A percentile compares a stretch with the other conserved stretches of the same genome.
These are phyloP conservation scores for Sphyrna mokarran DNA, from an alignment of 2,113 vertebrate species.

Conservation along the genomic window DNA sequence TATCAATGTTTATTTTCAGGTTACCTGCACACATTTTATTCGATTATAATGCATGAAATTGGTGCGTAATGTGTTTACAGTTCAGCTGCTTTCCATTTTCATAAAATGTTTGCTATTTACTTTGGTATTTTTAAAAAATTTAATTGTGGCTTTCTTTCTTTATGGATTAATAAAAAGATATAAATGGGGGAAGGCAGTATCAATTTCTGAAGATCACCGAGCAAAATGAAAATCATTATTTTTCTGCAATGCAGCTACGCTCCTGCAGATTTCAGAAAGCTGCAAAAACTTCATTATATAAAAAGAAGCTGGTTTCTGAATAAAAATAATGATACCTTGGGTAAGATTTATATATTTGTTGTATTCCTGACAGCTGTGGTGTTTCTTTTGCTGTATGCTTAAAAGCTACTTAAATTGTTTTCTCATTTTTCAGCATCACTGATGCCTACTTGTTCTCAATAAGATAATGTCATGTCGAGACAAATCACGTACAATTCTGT, in stretches of 20 bases:
- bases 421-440: not conserved
- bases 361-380: not conserved
- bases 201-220: constrained; percentile 10
- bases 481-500: not conserved
- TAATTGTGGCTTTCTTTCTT: not conserved
- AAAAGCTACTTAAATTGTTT: not conserved
- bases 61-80: not conserved
- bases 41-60: not conserved
- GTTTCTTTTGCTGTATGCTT: not conserved
- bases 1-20: not conserved
- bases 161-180: not conserved
- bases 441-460: not conserved
- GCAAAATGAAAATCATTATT: constrained; percentile 16
- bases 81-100: not conserved
- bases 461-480: not conserved
- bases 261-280: not conserved
- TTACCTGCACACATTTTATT: not conserved
- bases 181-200: not conserved
- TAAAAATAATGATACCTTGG: not conserved
- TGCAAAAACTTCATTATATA: not conserved
- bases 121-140: not conserved
- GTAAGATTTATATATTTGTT: not conserved
- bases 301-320: not conserved
- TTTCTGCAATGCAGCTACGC: not conserved
- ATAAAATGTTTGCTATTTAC: not conserved